These are phyloP conservation scores for Pantherophis vulpinus DNA, from an alignment of 2,797 vertebrate species.

Conservation along the genomic window DNA sequence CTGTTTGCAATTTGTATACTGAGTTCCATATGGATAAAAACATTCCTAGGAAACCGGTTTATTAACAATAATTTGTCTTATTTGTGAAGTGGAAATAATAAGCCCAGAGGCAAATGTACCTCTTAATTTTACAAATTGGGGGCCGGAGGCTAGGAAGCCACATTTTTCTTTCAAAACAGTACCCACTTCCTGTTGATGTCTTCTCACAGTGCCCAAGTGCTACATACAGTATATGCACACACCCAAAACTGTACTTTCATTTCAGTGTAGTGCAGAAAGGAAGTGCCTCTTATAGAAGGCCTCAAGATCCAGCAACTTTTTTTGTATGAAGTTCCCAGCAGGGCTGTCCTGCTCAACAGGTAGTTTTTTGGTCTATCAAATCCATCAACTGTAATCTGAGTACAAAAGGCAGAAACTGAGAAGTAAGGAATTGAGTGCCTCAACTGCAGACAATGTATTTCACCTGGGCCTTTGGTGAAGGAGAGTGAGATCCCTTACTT, in stretches of 20 bases:
- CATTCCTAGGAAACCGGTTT: neutral
- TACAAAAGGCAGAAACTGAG: neutral
- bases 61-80: neutral
- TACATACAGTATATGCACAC: neutral
- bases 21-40: neutral
- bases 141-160: neutral
- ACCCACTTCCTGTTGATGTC: conserved; percentile 27
- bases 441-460: neutral
- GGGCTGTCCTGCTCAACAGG: neutral
- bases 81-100: neutral
- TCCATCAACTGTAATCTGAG: neutral
- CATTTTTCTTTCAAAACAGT: conserved; percentile 9
- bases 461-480: neutral
- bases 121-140: neutral
- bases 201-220: neutral
- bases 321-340: neutral
- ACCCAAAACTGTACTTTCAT: neutral
- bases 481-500: neutral
- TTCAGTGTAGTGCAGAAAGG: neutral
- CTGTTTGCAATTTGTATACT: neutral
- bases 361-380: neutral
- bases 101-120: neutral
- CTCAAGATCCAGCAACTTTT: neutral
- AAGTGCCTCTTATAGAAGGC: neutral
- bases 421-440: neutral